Evolutionary conservation across 2,113 vertebrate species (phyloP), one percentile per base, ranked within the genome.

Genomic region (Heterotilapia buettikoferi): DNA sequence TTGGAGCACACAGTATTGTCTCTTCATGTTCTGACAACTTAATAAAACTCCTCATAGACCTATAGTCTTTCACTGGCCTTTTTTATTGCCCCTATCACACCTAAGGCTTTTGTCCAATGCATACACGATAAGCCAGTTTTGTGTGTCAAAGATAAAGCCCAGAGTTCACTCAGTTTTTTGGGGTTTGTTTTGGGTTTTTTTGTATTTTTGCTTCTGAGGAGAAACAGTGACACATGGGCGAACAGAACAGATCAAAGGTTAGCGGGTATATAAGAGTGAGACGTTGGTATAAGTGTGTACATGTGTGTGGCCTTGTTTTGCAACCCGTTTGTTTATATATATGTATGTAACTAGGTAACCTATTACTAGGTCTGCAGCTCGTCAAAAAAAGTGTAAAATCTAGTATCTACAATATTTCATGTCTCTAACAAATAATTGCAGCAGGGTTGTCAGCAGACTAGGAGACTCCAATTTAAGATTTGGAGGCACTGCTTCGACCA

Each of bases 11-110:
- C 36, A 2, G 68, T 54, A 84, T 81, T 63, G 82, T 92, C 86
- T 79, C 80, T 89, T 91, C 85, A 84, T 83, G 84, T 79, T 91
- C 90, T 89, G 93, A 93, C 93, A 94, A 86, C 89, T 94, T 92
- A 89, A 93, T 94, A 94, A 93, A 94, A 90, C 85, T 88, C 38
- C 78, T 89, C 33, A 53, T 76, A 71, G 82, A 93, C 87, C 84
- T 87, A 59, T 40, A 66, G 61, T 83, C 36, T 84, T 71, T 61
- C 53, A 52, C 85, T 57, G 86, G 87, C 68, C 85, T 84, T 80
- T 85, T 89, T 86, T 91, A 88, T 89, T 90, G 89, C 56, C 56
- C 81, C 85, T 71, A 83, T 94, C 92, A 92, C 88, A 90, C 82
- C 92, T 56, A 8, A 43, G 71, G 87, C 91, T 88, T 76, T 80